Base-by-base conservation (phyloP, 2,888 invertebrate species). In the Lucinisca nassula region DNA sequence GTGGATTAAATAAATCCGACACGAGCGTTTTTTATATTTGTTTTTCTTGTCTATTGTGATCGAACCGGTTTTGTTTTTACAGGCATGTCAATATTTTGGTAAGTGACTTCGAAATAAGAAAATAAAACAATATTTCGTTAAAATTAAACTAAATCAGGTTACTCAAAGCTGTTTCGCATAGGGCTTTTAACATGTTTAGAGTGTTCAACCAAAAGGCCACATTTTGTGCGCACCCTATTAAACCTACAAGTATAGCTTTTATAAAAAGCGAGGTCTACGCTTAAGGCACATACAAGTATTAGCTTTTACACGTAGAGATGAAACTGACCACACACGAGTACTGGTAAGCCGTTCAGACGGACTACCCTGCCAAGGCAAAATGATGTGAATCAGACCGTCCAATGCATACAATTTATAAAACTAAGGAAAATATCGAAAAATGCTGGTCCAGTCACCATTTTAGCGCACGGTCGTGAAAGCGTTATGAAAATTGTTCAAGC, bases 1-100 rank as follows among this genome's bases (percentile, higher is more conserved):
- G 77, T 72, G 78, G 55, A 73, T 82, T 78, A 75, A 45, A 51
- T 38, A 51, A 72, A 78, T 77, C 77, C 51, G 82, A 58, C 78
- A 77, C 72, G 55, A 45, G 82, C 72, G 51, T 40, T 14, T 37
- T 72, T 0, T 40, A n/a, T 40, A 35, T 72, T 77, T 82, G 77
- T 82, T 82, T 45, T 72, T 27, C 4, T 55, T 32, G 51, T 4
- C 21, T 27, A 78, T 82, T 73, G 55, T 82, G 72, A 73, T 82
- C 67, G n/a, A 6, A 72, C 70, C 67, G 17, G 8, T 35, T 10
- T 67, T 67, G 67, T 67, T 67, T 67, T 32, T 67, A 67, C 67
- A 67, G 67, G 8, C 10, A 10, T 1, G 4, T 4, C 67, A 67
- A 67, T 67, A 67, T 67, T 67, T 35, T 32, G 17, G 3, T 35